Base-by-base conservation (phyloP, 2,797 vertebrate genomes). In the Semotilus atromaculatus region DNA sequence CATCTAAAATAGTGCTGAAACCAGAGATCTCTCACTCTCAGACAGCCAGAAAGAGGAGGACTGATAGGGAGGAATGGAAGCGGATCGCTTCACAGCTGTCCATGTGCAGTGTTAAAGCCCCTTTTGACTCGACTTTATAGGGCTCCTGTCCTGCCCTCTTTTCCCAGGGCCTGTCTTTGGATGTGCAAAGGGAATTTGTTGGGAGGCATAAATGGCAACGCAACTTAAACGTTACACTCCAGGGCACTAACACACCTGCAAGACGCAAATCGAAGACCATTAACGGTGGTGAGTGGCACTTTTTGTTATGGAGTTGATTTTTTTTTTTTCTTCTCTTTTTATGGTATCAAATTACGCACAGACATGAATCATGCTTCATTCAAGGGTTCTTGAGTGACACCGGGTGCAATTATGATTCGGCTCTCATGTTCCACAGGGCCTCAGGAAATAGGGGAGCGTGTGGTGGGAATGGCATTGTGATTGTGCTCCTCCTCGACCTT, bases 301-400 rank as follows among this genome's bases (percentile, higher is more conserved):
- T 74, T 58, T 55, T 60, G 55, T 74, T 18, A 66, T 38, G 36
- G 48, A 45, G 36, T 58, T 38, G 10, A 5, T 74, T 18, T 78
- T 3, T 31, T n/a, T 40, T 66, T 53, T 66, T 14, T 4, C 26
- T 7, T 62, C 40, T 58, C 3, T 11, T 72, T 74, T 58, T 67
- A 84, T 48, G 21, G 34, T 18, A 5, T 53, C 84, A 53, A 66
- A 48, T 75, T 64, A 67, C 51, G 45, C 48, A 13, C 36, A 36
- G 36, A 34, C 55, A 78, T 73, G 72, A 78, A 81, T 86, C 83
- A 87, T 51, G 11, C 55, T 62, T 70, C 48, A 26, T 79, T 88
- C 29, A 11, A 88, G 62, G 29, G 55, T 31, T 53, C 75, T 85
- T 80, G 74, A 80, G 81, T 85, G 86, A 80, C 68, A 58, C 45